Conservation (phyloP, 2,888 invertebrate species). For the Perithous albicinctus region DNA sequence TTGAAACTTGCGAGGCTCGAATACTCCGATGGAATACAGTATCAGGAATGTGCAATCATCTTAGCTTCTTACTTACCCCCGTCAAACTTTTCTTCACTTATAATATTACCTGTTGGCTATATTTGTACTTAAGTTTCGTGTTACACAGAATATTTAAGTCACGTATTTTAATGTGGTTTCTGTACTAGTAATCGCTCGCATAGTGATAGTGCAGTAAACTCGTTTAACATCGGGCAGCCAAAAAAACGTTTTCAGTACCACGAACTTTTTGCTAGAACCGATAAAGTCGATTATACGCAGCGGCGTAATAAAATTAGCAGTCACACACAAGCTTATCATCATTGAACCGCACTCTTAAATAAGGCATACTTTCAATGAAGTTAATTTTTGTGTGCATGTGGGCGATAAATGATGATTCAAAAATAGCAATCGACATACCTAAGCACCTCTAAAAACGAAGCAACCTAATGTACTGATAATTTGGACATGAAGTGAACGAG, state of each 20-base stretch:
- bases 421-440: too few species aligned
- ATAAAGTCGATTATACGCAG: neutral
- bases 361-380: too few species aligned
- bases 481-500: too few species aligned
- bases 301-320: too few species aligned
- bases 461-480: too few species aligned
- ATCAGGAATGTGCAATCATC: conserved; percentile 41
- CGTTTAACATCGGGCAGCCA: neutral
- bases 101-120: conserved; percentile 21
- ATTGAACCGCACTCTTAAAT: too few species aligned
- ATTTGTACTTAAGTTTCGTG: conserved; percentile 27
- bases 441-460: too few species aligned
- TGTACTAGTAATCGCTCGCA: neutral
- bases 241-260: too few species aligned
- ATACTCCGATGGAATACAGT: conserved; percentile 12
- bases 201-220: neutral
- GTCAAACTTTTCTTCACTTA: conserved; percentile 38
- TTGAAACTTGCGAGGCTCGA: conserved; percentile 17
- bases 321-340: too few species aligned
- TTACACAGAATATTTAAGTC: conserved; percentile 33
- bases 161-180: neutral
- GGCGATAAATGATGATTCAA: too few species aligned
- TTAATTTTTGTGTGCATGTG: too few species aligned
- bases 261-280: too few species aligned
- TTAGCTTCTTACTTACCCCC: conserved; percentile 13